phyloP scores from a whole-genome alignment of 30 jellyfish, hydroid and myxozoan species.

The Sanderia malayensis region DNA sequence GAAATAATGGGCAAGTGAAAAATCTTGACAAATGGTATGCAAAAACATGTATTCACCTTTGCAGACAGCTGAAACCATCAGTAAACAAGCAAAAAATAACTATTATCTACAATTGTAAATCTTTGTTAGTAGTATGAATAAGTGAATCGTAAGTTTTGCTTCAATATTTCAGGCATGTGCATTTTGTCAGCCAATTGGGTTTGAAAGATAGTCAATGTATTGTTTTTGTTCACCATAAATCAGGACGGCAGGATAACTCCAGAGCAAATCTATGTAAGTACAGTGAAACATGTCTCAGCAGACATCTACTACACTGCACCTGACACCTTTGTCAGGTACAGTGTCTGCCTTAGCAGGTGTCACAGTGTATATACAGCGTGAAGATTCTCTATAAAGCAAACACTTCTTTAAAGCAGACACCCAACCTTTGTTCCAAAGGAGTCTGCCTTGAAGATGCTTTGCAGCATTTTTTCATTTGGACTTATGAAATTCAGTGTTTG shows the following conservation, averaged over 20 bases:
- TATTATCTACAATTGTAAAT: not conserved
- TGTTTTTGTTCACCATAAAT: constrained; percentile 73
- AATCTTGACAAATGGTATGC: constrained; percentile 85
- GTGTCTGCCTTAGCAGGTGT: too few species aligned
- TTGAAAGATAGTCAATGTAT: constrained; percentile 66
- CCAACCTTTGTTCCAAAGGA: too few species aligned
- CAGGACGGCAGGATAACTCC: constrained; percentile 57
- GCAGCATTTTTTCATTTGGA: too few species aligned
- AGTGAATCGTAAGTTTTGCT: not conserved
- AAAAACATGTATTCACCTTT: not conserved
- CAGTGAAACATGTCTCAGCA: not conserved
- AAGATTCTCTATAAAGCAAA: too few species aligned
- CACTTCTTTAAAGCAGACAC: too few species aligned
- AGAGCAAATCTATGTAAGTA: constrained; percentile 66
- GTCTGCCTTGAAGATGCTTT: too few species aligned
- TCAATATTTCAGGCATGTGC: constrained; percentile 64
- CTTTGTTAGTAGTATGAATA: too few species aligned
- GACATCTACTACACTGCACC: not conserved
- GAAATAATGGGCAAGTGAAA: constrained; percentile 57
- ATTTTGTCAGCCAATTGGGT: constrained; percentile 77
- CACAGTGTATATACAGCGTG: too few species aligned
- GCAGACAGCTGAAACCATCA: too few species aligned
- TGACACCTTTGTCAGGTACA: too few species aligned
- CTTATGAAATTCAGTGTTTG: too few species aligned
- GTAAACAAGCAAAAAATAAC: too few species aligned